Percentiles rank a stretch among this genome's conserved stretches.
phyloP scores from a whole-genome alignment of 2,113 vertebrate genomes.

The Leptobrachium ailaonicum region DNA sequence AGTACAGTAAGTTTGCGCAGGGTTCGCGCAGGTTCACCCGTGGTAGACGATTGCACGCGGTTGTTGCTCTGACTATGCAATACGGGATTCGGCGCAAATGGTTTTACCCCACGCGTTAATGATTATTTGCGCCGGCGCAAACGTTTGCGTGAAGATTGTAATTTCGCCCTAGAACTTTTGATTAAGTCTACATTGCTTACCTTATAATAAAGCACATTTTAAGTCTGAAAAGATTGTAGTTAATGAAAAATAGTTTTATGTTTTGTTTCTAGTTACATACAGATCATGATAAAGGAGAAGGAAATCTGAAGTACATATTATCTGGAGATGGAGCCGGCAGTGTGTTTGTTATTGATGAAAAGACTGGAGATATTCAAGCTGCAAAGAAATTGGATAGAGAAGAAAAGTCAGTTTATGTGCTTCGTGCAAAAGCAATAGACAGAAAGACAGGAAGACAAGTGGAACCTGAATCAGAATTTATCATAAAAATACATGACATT shows the following conservation, averaged over 20 bases:
- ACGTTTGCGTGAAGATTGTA: too few species aligned
- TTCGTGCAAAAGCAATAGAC: slow-evolving; percentile 91
- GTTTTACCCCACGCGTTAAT: too few species aligned
- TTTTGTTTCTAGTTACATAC: slow-evolving; percentile 86
- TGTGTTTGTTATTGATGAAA: slow-evolving; percentile 93
- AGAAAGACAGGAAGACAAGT: slow-evolving; percentile 84
- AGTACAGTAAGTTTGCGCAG: too few species aligned
- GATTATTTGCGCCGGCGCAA: too few species aligned
- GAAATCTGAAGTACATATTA: slow-evolving; percentile 91
- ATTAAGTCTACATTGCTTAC: too few species aligned
- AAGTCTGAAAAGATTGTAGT: not conserved
- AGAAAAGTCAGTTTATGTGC: slow-evolving; percentile 88
- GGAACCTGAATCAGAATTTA: slow-evolving; percentile 94
- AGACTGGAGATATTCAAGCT: slow-evolving; percentile 96
- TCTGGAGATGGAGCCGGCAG: slow-evolving; percentile 93
- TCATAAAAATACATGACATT: slow-evolving; percentile 98
- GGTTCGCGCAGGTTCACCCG: too few species aligned
- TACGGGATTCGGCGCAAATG: too few species aligned
- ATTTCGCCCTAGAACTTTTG: too few species aligned
- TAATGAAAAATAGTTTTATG: slow-evolving; percentile 53
- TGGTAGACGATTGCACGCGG: too few species aligned
- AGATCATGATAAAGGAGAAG: slow-evolving; percentile 93
- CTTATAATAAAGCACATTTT: not conserved
- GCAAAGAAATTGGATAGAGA: slow-evolving; percentile 95
- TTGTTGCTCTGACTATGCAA: too few species aligned